These are phyloP conservation scores for Phrynosoma blainvillii DNA, from an alignment of 2,113 vertebrate species.

Conservation along the genomic window DNA sequence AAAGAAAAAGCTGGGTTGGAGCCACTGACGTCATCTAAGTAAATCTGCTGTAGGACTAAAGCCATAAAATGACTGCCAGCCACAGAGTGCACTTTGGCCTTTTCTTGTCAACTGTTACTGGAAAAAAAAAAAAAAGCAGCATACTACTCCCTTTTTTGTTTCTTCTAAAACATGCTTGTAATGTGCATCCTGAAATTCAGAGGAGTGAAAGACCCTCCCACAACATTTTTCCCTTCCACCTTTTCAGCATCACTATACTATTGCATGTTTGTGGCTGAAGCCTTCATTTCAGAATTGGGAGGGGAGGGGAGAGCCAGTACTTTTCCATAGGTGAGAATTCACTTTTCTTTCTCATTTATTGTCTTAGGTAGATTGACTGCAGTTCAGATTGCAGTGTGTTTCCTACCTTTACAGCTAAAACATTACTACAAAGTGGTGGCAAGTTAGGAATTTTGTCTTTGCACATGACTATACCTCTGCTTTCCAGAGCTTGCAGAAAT, in stretches of 20 bases:
- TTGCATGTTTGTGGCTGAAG: constrained; percentile 17
- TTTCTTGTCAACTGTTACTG: constrained; percentile 78
- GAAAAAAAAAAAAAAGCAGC: neutral
- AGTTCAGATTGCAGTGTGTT: constrained; percentile 69
- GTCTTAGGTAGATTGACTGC: constrained; percentile 58
- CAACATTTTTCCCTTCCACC: neutral
- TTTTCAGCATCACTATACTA: accelerated
- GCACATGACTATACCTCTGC: constrained; percentile 5
- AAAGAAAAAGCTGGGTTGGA: constrained; percentile 88
- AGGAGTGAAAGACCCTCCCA: neutral
- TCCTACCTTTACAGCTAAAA: constrained; percentile 42
- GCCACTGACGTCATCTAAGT: constrained; percentile 94
- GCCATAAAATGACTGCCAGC: constrained; percentile 85
- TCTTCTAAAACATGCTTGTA: constrained; percentile 20
- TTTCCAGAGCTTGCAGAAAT: neutral
- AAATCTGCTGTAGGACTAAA: constrained; percentile 88
- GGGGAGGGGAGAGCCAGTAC: constrained; percentile 63
- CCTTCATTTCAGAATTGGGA: constrained; percentile 42
- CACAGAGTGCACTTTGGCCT: constrained; percentile 89
- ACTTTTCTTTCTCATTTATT: constrained; percentile 52
- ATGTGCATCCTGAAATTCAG: constrained; percentile 33
- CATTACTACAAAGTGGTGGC: neutral
- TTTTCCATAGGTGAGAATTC: constrained; percentile 65
- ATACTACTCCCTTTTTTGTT: neutral
- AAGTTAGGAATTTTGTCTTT: constrained; percentile 35